These are phyloP conservation scores for Meda fulgida DNA, from an alignment of 2,797 vertebrate species.

Conservation along the genomic window DNA sequence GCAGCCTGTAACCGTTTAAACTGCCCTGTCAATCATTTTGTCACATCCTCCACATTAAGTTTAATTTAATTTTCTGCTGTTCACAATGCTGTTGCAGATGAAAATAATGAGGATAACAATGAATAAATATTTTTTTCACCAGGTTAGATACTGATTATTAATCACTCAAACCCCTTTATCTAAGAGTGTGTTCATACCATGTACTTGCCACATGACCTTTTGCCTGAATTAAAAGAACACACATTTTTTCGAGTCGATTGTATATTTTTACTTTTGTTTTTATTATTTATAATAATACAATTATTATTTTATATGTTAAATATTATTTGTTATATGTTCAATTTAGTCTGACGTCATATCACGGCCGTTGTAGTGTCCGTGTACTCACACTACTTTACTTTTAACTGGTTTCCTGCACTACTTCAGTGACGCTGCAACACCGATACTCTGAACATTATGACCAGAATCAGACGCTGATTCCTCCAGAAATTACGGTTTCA, in stretches of 20 bases:
- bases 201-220: background rate
- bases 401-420: background rate
- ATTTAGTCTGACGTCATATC: background rate
- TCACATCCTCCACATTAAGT: background rate
- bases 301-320: too few species aligned
- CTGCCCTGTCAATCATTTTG: background rate
- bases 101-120: background rate
- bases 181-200: background rate
- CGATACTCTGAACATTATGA: background rate
- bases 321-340: background rate
- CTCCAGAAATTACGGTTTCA: too few species aligned
- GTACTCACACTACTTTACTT: background rate
- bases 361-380: background rate
- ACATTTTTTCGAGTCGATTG: background rate
- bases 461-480: background rate
- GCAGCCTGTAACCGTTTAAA: background rate
- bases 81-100: background rate
- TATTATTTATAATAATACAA: too few species aligned
- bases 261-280: background rate
- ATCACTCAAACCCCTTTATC: background rate
- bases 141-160: background rate
- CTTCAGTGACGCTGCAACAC: background rate
- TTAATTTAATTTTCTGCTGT: background rate
- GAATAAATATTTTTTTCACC: background rate
- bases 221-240: background rate